A percentile compares a stretch with the other conserved stretches of the same genome.
Evolutionary conservation across 2,113 vertebrate genomes (phyloP).

Genomic region (Ranitomeya imitator): DNA sequence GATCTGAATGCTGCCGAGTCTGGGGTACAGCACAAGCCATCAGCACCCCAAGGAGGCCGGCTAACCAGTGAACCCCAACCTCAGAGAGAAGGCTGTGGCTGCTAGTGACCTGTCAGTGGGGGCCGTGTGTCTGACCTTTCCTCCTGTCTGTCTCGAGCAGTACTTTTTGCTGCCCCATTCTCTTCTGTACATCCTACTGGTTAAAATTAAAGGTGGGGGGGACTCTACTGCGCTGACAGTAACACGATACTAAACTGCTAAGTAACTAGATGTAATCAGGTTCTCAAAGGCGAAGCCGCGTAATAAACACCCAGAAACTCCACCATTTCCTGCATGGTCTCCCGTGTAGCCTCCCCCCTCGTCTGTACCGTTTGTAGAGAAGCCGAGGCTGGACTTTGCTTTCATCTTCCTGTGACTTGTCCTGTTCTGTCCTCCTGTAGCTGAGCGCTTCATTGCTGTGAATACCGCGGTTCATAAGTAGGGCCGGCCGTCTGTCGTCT

Average conservation of each 20-base stretch:
- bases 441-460: constrained; percentile 69
- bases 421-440: constrained; percentile 67
- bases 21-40: constrained; percentile 96
- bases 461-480: constrained; percentile 65
- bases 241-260: constrained; percentile 86
- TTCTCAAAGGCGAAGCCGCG: constrained; percentile 84
- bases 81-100: constrained; percentile 93
- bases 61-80: constrained; percentile 91
- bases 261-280: constrained; percentile 84
- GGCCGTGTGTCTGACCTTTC: constrained; percentile 70
- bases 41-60: constrained; percentile 89
- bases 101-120: constrained; percentile 82
- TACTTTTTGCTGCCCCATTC: constrained; percentile 70
- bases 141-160: constrained; percentile 75
- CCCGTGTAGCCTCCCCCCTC: not conserved
- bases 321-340: constrained; percentile 80
- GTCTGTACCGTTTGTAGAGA: constrained; percentile 61
- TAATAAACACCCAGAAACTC: constrained; percentile 68
- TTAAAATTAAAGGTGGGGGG: constrained; percentile 73
- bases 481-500: constrained; percentile 58
- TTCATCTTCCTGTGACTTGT: constrained; percentile 68
- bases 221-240: constrained; percentile 77
- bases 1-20: constrained; percentile 97
- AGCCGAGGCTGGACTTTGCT: constrained; percentile 78
- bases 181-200: constrained; percentile 81